Base-by-base conservation (phyloP, 2,113 vertebrate species). In the Agapornis roseicollis region DNA sequence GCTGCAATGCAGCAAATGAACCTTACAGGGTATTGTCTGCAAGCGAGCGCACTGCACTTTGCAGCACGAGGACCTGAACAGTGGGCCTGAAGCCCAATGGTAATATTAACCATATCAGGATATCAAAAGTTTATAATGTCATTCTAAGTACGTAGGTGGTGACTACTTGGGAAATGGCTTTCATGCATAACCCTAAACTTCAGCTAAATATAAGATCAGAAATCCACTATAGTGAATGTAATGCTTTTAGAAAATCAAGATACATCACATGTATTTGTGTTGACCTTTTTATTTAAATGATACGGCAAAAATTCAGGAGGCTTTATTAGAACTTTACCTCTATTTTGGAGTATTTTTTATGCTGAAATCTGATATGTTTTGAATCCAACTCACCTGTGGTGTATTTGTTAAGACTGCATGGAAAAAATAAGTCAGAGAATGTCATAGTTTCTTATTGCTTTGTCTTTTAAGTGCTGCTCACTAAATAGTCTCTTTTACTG, bases 1-100 rank as follows among this genome's bases (percentile, higher is more conserved):
- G 95, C 94, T 94, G 90, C 88, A 96, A 60, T 97, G 89, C 94
- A 96, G 91, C 89, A 97, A 80, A 85, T 37, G 41, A 95, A 65
- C 89, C 69, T 22, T 3, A 16, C 47, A 44, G 78, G 15, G 52
- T 46, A 7, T 81, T 7, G 63, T 41, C 87, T 47, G 90, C 73
- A 20, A 24, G 74, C 22, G 5, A 76, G 69, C 50, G 22, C 49
- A 7, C 72, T 89, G 58, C 79, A 42, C 71, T 24, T 13, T 8
- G 55, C 52, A 50, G 78, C 74, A 18, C 39, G 49, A 49, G 52
- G n/a, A 44, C 94, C 53, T 33, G 9, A 42, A 6, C 1, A 18
- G 41, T 8, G 42, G 56, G 37, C 74, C 85, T 35, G 41, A 4
- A 44, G 76, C 89, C 49, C 33, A 14, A 1, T 5, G n/a, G 39